A percentile compares a stretch with the other conserved stretches of the same genome.
These are phyloP conservation scores for Hemistola chrysoprasaria DNA, from an alignment of 2,888 invertebrate species.

Conservation along the genomic window DNA sequence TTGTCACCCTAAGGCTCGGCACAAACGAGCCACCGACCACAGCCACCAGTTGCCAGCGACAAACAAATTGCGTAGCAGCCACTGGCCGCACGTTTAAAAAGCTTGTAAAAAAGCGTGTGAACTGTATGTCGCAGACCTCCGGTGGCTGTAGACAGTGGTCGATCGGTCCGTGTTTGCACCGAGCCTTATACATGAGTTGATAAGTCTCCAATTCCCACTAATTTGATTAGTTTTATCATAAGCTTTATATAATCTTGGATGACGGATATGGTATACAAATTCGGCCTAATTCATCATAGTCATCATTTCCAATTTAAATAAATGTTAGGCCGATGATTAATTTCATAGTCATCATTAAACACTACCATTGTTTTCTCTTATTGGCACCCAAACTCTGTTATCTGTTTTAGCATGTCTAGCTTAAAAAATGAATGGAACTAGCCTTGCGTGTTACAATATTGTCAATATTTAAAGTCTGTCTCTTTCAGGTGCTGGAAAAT, in stretches of 20 bases:
- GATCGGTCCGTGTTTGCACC: too few species aligned
- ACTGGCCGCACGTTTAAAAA: too few species aligned
- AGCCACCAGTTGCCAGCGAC: too few species aligned
- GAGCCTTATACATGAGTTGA: too few species aligned
- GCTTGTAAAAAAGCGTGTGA: too few species aligned
- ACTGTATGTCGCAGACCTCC: too few species aligned
- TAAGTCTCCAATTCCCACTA: too few species aligned
- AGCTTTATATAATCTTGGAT: slow-evolving; percentile 10
- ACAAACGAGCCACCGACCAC: too few species aligned
- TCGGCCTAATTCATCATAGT: slow-evolving; percentile 23
- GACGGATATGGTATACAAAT: slow-evolving; percentile 4
- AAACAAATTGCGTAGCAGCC: too few species aligned
- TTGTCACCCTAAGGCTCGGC: too few species aligned
- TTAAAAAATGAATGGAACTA: slow-evolving; percentile 30
- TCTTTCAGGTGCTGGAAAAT: slow-evolving; percentile 21
- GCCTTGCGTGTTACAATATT: slow-evolving; percentile 14
- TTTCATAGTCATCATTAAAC: slow-evolving; percentile 40
- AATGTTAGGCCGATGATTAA: slow-evolving; percentile 29
- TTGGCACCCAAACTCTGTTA: slow-evolving; percentile 55
- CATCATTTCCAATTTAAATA: slow-evolving; percentile 27
- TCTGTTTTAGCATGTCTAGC: slow-evolving; percentile 56
- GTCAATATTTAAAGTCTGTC: slow-evolving; percentile 14
- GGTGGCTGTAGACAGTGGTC: too few species aligned
- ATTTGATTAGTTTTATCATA: too few species aligned
- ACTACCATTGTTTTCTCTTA: slow-evolving; percentile 49